These are phyloP conservation scores for Ormia ochracea DNA, from an alignment of 2,888 invertebrate species.

Conservation along the genomic window DNA sequence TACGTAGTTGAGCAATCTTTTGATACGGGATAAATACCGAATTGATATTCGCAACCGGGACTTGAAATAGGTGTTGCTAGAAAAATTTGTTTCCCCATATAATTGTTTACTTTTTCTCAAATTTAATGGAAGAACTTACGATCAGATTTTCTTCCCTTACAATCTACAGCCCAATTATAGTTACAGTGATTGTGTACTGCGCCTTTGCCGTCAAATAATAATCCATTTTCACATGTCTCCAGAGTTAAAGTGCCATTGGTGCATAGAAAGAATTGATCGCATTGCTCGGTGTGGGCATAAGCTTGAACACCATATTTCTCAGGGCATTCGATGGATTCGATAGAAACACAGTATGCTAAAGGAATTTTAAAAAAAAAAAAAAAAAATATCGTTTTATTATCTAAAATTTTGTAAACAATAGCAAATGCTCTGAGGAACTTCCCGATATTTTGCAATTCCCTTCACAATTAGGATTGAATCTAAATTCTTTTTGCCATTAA, in stretches of 20 bases:
- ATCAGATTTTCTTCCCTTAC: constrained; percentile 87
- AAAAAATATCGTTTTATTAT: too few relatives aligned
- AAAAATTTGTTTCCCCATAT: neutral
- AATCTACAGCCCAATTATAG: constrained; percentile 94
- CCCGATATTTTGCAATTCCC: too few relatives aligned
- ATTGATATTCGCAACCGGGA: constrained; percentile 91
- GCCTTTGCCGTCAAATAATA: constrained; percentile 93
- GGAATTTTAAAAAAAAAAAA: neutral
- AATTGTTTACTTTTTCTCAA: neutral
- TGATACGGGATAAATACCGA: constrained; percentile 90
- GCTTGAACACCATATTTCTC: constrained; percentile 88
- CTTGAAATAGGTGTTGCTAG: constrained; percentile 88
- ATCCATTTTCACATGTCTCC: constrained; percentile 93
- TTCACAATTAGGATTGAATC: too few relatives aligned
- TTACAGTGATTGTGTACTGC: constrained; percentile 94
- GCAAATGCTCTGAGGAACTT: too few relatives aligned
- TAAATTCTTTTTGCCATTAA: too few relatives aligned
- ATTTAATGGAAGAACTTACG: constrained; percentile 79
- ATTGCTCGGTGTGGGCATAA: constrained; percentile 91
- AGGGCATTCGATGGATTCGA: constrained; percentile 86
- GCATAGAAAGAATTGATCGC: constrained; percentile 93
- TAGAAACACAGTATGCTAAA: constrained; percentile 81
- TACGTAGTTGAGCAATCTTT: constrained; percentile 89
- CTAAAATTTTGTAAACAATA: too few relatives aligned
- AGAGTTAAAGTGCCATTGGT: constrained; percentile 92